Base-by-base conservation (phyloP, 1,140 invertebrate genomes). In the Trichoplusia ni region DNA sequence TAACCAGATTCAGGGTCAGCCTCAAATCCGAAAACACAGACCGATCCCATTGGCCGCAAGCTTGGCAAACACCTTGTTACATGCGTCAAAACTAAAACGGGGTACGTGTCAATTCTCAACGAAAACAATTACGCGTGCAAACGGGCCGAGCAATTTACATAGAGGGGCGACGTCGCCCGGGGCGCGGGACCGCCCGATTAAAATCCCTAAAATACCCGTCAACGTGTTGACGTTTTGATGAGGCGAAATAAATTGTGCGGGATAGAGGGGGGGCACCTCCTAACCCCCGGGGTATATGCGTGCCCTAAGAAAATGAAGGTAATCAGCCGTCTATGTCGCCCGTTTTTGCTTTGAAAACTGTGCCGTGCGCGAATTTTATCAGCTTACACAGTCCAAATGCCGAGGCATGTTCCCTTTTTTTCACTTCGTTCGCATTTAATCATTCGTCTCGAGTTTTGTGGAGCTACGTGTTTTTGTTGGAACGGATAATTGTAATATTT, bases 221-320 rank as follows among this genome's bases (percentile, higher is more conserved):
- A 84, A 74, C 81, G 82, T 86, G 86, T 86, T 89, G 86, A 89
- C 86, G 79, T 86, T 85, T 85, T 89, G 86, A 89, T 86, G 86
- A 89, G 84, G 81, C 77, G 80, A 86, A 86, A 86, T 82, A 86
- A 88, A 89, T 84, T 84, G 75, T 77, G 73, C 71, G 75, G 73
- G 47, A 51, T 31, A 51, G 47, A 33, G 47, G 47, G 37, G 35
- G 42, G 56, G 56, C 7, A 44, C 56, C 56, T 27, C 56, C 38
- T 47, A 42, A 47, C 75, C 81, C 79, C 68, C 64, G 58, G 80
- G 73, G 69, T 61, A 71, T 58, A 64, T 56, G 64, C 84, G 86
- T 89, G 86, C 82, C 77, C 67, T 62, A 66, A 74, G 78, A 71
- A 86, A 89, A 89, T 86, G 83, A 89, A 81, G 82, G 77, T 79